Conservation (phyloP, 2,888 invertebrate genomes). For the Eupithecia subfuscata region DNA sequence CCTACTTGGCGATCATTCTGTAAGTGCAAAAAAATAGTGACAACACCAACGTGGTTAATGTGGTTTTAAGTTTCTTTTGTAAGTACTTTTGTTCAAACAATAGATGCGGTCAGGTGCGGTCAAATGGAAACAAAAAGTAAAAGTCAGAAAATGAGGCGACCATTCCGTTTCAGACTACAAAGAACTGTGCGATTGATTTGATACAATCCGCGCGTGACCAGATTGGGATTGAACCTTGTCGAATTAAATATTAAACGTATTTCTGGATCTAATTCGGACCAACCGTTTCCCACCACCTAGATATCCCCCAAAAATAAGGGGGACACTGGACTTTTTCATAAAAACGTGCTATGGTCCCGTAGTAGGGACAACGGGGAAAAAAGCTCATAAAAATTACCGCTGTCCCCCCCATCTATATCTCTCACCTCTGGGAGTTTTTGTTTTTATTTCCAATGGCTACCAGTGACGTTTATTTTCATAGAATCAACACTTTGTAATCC, state of each 20-base stretch:
- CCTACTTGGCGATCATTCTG: too few species aligned
- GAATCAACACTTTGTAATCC: neutral
- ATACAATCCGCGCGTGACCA: neutral
- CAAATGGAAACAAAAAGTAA: neutral
- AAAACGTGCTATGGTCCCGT: too few species aligned
- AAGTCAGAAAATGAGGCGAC: neutral
- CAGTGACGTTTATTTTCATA: neutral
- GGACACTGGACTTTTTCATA: too few species aligned
- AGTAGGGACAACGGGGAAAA: neutral
- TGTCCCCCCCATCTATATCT: too few species aligned
- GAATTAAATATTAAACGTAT: neutral
- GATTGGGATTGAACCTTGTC: neutral
- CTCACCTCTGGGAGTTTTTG: too few species aligned
- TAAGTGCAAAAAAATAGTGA: neutral
- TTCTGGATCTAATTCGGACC: neutral
- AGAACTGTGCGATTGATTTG: neutral
- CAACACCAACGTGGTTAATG: neutral
- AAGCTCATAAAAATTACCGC: too few species aligned
- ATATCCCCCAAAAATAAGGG: neutral
- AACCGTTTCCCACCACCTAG: too few species aligned
- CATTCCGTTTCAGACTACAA: neutral
- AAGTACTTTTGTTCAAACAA: neutral
- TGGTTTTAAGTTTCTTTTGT: neutral
- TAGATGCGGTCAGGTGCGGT: slow-evolving; percentile 1
- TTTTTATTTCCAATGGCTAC: too few species aligned